These are phyloP conservation scores for Melanargia galathea DNA, from an alignment of 2,888 invertebrate genomes.

Conservation along the genomic window DNA sequence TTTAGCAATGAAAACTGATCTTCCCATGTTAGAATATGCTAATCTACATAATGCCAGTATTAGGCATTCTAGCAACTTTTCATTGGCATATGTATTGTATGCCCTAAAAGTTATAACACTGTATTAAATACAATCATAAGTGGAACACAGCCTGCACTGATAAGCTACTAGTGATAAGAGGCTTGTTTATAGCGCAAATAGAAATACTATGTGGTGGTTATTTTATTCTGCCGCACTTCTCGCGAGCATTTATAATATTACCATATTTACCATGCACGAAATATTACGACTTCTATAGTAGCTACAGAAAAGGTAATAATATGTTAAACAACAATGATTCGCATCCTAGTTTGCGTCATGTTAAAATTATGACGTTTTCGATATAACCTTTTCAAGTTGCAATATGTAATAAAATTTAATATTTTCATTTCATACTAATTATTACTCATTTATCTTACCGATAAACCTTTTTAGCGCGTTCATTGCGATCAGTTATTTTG, in stretches of 20 bases:
- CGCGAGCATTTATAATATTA: not conserved
- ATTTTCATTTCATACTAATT: not conserved
- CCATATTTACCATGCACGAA: too few species aligned
- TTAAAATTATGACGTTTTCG: slow-evolving; percentile 44
- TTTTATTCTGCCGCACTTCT: not conserved
- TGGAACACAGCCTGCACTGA: not conserved
- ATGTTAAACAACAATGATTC: too few species aligned
- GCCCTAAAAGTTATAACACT: too few species aligned
- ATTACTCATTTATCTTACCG: slow-evolving; percentile 56
- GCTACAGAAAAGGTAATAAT: too few species aligned
- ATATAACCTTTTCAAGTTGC: not conserved
- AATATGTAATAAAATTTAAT: not conserved
- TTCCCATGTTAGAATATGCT: too few species aligned
- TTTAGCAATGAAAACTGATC: too few species aligned
- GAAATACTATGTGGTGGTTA: not conserved
- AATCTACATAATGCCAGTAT: too few species aligned
- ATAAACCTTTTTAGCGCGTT: slow-evolving; percentile 78
- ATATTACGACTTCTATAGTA: not conserved
- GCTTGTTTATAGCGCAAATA: not conserved
- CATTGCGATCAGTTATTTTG: slow-evolving; percentile 72
- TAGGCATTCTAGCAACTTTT: too few species aligned
- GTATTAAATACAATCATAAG: not conserved
- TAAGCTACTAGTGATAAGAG: not conserved
- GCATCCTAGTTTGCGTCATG: too few species aligned
- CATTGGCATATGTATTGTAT: too few species aligned